Base-by-base conservation (phyloP, 1,140 invertebrate genomes). In the Drosophila melanica region DNA sequence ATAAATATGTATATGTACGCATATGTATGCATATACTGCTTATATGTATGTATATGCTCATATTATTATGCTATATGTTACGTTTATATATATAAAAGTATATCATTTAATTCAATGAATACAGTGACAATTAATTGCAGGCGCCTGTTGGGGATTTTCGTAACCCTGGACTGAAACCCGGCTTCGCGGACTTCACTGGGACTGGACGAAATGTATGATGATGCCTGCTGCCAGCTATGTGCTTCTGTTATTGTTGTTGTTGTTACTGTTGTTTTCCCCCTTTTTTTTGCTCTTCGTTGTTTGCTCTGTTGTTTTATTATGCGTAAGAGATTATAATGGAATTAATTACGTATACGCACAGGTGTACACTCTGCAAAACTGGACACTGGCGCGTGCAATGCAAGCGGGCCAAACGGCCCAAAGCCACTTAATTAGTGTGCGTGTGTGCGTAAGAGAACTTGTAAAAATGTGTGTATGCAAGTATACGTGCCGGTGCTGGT, bases 261-360 rank as follows among this genome's bases (percentile, higher is more conserved):
- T 62, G 41, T 10, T 39, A 35, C 27, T 39, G 37, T 16, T 39
- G 12, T 64, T 54, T 9, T 23, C 20, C 20, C 20, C 3, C 10
- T 54, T 3, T 37, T 18, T 18, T 35, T 35, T 50, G 58, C 50
- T 50, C 37, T 47, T 18, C 51, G 72, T 51, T 63, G 51, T 75
- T 71, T 68, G 63, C 59, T 68, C 74, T 79, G 51, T 85, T 85
- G 67, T 78, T 70, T 87, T 77, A 84, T 89, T 89, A 84, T 89
- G 82, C 85, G 79, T 79, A 87, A 90, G 76, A 79, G 82, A 87
- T 87, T 87, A 87, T 89, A 87, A 84, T 84, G 84, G 63, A 79
- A 87, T 87, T 87, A 87, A 87, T 87, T 87, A 84, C 82, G 84
- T 84, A 89, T 89, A 87, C 84, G 84, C 76, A 77, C 81, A 82